phyloP scores from a whole-genome alignment of 2,797 vertebrate genomes.

The Microctenopoma lineatum region DNA sequence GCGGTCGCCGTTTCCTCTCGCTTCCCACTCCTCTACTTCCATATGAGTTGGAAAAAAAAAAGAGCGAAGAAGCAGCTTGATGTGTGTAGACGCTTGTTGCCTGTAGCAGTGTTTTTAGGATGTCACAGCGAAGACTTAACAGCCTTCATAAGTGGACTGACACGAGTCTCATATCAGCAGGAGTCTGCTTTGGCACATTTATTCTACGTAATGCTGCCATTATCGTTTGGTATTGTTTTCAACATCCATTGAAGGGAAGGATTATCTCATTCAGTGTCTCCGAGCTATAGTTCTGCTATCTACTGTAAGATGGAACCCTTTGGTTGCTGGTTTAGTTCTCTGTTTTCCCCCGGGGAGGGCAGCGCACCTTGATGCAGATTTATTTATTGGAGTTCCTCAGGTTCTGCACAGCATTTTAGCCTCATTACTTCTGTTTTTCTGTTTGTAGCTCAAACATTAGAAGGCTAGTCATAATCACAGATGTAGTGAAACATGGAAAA shows the following conservation, averaged over 20 bases:
- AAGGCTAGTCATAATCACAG: not conserved
- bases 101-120: conserved; percentile 39
- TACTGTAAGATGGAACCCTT: conserved; percentile 22
- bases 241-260: conserved; percentile 11
- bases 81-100: conserved; percentile 16
- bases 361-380: conserved; percentile 15
- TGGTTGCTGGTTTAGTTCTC: conserved; percentile 41
- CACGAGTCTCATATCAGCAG: conserved; percentile 34
- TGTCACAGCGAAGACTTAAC: conserved; percentile 27
- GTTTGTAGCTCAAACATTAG: not conserved
- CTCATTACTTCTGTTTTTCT: conserved; percentile 4
- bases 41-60: conserved; percentile 27
- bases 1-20: conserved; percentile 4
- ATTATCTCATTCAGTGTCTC: conserved; percentile 34
- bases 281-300: conserved; percentile 9
- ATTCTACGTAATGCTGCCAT: conserved; percentile 43
- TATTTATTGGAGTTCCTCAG: conserved; percentile 11
- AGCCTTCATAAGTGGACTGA: conserved; percentile 43
- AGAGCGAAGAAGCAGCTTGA: conserved; percentile 16
- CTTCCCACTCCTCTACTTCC: conserved; percentile 17
- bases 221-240: conserved; percentile 42
- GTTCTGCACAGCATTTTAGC: not conserved
- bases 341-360: conserved; percentile 28
- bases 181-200: conserved; percentile 46
- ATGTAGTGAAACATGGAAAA: conserved; percentile 2